Conservation (phyloP, 2,113 vertebrate species). For the Chauna torquata region DNA sequence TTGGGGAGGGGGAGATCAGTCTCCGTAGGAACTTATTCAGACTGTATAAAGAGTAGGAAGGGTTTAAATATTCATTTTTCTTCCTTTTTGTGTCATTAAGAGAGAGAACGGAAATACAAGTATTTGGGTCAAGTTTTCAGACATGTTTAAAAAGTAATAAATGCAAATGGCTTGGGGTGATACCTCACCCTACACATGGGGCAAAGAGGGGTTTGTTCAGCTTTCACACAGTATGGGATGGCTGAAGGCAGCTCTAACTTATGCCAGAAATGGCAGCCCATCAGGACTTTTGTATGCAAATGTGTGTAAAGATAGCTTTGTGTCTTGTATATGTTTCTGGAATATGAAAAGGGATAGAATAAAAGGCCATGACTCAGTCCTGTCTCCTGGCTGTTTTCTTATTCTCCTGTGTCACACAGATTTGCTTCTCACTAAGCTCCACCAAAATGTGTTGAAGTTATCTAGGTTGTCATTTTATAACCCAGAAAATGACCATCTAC, state of each 20-base stretch:
- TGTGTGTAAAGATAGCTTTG: neutral
- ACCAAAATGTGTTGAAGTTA: neutral
- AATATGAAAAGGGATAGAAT: neutral
- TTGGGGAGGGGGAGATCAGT: no score
- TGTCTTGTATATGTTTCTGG: neutral
- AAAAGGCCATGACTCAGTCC: neutral
- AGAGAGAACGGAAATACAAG: neutral
- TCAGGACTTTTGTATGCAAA: neutral
- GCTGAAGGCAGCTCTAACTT: neutral
- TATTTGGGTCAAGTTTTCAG: neutral
- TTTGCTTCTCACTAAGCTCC: neutral
- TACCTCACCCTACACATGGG: neutral
- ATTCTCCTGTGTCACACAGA: neutral
- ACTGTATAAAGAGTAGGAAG: neutral
- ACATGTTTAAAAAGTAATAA: neutral
- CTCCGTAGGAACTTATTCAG: neutral
- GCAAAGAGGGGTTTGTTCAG: neutral
- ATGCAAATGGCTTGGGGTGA: neutral
- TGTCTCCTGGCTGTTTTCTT: neutral
- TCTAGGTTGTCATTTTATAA: neutral
- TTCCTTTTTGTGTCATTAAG: neutral
- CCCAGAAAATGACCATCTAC: neutral
- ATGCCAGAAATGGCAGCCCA: neutral
- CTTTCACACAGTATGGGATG: neutral
- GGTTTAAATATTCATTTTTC: neutral